Evolutionary conservation across 1,140 invertebrate genomes (phyloP), one percentile per base, ranked within the genome.

Genomic region (Epicauta chinensis): DNA sequence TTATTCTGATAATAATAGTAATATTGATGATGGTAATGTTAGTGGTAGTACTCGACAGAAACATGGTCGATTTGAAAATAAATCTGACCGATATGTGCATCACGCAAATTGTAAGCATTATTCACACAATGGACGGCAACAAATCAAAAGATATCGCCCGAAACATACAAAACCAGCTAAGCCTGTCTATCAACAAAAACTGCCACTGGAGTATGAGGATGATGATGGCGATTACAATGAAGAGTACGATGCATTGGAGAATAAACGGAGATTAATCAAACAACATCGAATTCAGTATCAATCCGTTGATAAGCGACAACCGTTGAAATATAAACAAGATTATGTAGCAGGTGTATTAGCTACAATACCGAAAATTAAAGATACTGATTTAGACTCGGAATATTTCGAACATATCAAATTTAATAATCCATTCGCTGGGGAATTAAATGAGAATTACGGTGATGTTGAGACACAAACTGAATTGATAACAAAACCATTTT

Each of bases 261-360:
- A 30, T 17, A 17, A 43, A 43, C 3, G n/a, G 31, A 43, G 23
- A n/a, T n/a, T n/a, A 12, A 43, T 43, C 13, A 40, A n/a, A n/a
- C n/a, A n/a, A n/a, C n/a, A n/a, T n/a, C n/a, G 16, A 38, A 44
- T 31, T 29, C 29, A 51, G 14, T 34, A 44, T 16, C 45, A 40
- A 12, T 14, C 34, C 16, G 35, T 47, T 7, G 36, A 47, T 40
- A 39, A 46, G 16, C 16, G 31, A 7, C 30, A n/a, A 7, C 12
- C 23, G 12, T 17, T 47, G 11, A 35, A 32, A 1, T 45, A 38
- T 13, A 30, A 40, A 16, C 39, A 42, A 35, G 48, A 51, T 41
- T 51, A 51, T 38, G 15, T 42, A 10, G 41, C 51, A 17, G 36
- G 43, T 32, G 36, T 44, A 37, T 35, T 52, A 32, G 30, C 17